phyloP scores from a whole-genome alignment of 2,113 vertebrate species.

The Zosterops japonicus region DNA sequence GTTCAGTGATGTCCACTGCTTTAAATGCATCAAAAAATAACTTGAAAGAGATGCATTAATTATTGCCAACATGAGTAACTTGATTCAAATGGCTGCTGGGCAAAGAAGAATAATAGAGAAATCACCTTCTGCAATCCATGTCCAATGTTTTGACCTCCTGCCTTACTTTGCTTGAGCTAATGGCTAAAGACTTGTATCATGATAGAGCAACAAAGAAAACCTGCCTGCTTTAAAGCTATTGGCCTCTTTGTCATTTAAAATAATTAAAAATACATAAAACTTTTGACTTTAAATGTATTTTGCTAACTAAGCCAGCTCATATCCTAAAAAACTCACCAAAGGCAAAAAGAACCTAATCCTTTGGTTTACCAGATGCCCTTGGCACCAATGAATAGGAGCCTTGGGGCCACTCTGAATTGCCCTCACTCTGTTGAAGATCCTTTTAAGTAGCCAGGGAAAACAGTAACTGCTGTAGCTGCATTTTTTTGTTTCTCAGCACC shows the following conservation, averaged over 20 bases:
- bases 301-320: not conserved
- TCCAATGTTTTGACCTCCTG: too few species aligned
- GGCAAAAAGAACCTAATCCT: not conserved
- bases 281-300: not conserved
- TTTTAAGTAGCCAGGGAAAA: not conserved
- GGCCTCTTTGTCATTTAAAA: not conserved
- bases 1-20: not conserved
- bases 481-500: not conserved
- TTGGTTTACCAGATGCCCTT: not conserved
- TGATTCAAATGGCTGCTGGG: too few species aligned
- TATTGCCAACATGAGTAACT: not conserved
- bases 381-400: not conserved
- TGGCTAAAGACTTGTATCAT: too few species aligned
- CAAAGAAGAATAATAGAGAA: too few species aligned
- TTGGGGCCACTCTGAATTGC: not conserved
- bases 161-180: too few species aligned
- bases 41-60: not conserved
- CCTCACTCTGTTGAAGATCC: not conserved
- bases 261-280: not conserved
- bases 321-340: not conserved
- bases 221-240: not conserved
- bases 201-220: too few species aligned
- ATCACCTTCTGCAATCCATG: too few species aligned
- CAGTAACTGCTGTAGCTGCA: not conserved
- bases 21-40: slow-evolving; percentile 9